Base-by-base conservation (phyloP, 2,113 vertebrate genomes). In the Athene noctua region DNA sequence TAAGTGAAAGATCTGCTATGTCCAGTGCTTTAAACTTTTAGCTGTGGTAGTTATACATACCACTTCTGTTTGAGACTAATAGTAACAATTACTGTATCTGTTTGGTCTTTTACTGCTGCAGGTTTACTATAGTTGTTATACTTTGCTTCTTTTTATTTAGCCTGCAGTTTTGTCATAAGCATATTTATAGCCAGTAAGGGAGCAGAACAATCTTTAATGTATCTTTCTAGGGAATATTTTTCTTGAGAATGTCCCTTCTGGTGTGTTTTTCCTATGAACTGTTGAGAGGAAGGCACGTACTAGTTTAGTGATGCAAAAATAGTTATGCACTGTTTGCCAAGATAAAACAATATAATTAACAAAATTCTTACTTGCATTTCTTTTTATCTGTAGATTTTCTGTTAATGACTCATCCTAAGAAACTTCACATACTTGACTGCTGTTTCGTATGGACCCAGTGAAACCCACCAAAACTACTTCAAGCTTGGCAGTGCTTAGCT, bases 371-470 rank as follows among this genome's bases (percentile, higher is more conserved):
- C 18, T 73, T 83, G 18, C 8, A 2, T 86, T 73, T 88, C 68
- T 86, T 83, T 85, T 79, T 88, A 74, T 91, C 92, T 36, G 0
- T 78, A 98, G 98, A 94, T 98, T 98, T 97, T 98, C 98, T 63
- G 98, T 98, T 74, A 96, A 97, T 92, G 98, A 98, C 93, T 98
- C 98, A 80, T 80, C 98, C 88, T 98, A 98, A 98, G 97, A 97
- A 97, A 97, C 86, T 93, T 96, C 92, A 63, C 71, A 4, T 77
- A 90, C 89, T 65, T 95, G 96, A 97, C 96, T 97, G 97, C 92
- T 97, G 91, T 97, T 97, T 97, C 88, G 5, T 96, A 93, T 38
- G 94, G 96, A 97, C 94, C 96, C 94, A 97, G 94, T 97, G 93
- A 97, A 96, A 97, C 95, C 98, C 98, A 98, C 97, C 97, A 97